phyloP scores from a whole-genome alignment of 1,140 invertebrate genomes.

The Heterodera schachtii region DNA sequence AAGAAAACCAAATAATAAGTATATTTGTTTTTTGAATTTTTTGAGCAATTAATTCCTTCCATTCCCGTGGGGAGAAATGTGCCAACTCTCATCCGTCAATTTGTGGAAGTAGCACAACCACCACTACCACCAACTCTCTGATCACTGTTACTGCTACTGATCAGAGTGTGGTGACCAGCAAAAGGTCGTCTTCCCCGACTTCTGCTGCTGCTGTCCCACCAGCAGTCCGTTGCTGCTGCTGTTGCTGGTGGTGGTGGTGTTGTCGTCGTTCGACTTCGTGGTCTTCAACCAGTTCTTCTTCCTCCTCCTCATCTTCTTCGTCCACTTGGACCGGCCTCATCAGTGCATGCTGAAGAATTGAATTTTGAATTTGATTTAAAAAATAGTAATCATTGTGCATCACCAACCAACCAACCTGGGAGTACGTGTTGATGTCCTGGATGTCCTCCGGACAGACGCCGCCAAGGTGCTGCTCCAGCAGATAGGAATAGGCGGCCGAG shows the following conservation, averaged over 20 bases:
- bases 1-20: too few relatives aligned
- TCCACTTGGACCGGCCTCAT: slow-evolving; percentile 31
- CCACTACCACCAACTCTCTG: too few relatives aligned
- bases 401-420: slow-evolving; percentile 33
- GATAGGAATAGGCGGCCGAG: slow-evolving; percentile 52
- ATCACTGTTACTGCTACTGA: too few relatives aligned
- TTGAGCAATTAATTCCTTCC: too few relatives aligned
- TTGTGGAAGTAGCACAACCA: too few relatives aligned
- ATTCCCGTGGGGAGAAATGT: too few relatives aligned
- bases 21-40: too few relatives aligned
- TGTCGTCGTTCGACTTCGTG: slow-evolving; percentile 2
- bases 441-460: slow-evolving; percentile 58
- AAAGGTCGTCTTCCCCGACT: slow-evolving; percentile 28
- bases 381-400: background rate
- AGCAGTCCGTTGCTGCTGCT: background rate
- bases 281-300: background rate
- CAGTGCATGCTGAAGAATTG: slow-evolving; percentile 14
- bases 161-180: slow-evolving; percentile 36
- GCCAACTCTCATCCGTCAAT: too few relatives aligned
- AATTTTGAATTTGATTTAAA: background rate
- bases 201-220: background rate
- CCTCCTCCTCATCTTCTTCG: slow-evolving; percentile 20
- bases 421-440: slow-evolving; percentile 64
- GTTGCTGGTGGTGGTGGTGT: background rate
- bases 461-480: slow-evolving; percentile 59